Base-by-base conservation (phyloP, 2,888 invertebrate species). In the Hirtodrosophila cameraria region DNA sequence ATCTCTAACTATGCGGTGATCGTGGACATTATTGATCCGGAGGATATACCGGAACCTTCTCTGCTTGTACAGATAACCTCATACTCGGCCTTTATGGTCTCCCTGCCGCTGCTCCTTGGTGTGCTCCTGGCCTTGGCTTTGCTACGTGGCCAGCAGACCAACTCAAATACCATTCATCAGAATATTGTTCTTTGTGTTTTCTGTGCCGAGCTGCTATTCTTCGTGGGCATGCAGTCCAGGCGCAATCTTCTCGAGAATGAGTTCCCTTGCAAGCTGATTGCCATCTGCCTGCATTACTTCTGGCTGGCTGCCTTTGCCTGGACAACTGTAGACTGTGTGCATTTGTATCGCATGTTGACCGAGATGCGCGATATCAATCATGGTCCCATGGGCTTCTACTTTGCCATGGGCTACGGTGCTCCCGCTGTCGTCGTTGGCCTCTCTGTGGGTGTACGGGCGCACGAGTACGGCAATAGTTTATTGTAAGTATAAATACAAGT, bases 361-460 rank as follows among this genome's bases (percentile, higher is more conserved):
- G 98, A 98, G 92, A 95, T 98, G 93, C 93, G 98, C 2, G 98
- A 98, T 91, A 97, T 99, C 41, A 98, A 99, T 92, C 97, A 97
- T 90, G 98, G 97, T 3, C 96, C 96, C 27, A 96, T 98, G 95
- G 93, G 94, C 59, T 97, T 98, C 89, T 98, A 97, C 89, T 96
- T 97, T 80, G 95, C 96, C 11, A 93, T 97, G 88, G 98, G 97
- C 11, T 99, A 98, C 90, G 98, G 96, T 53, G 94, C 96, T 63
- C 98, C 99, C 0, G 97, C 98, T 0, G 94, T 98, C 9, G 94
- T 96, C 39, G 96, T 98, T 0, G 97, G 97, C 25, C 92, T 99
- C 15, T 96, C 98, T 2, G 97, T 98, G 18, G 97, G 97, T 0
- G 97, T 98, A 0, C 93, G 97, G 52, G 97, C 97, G 28, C 97